Percentiles rank a stretch among this genome's conserved stretches.
Conservation (phyloP, 2,797 vertebrate genomes). For the Astyanax mexicanus region DNA sequence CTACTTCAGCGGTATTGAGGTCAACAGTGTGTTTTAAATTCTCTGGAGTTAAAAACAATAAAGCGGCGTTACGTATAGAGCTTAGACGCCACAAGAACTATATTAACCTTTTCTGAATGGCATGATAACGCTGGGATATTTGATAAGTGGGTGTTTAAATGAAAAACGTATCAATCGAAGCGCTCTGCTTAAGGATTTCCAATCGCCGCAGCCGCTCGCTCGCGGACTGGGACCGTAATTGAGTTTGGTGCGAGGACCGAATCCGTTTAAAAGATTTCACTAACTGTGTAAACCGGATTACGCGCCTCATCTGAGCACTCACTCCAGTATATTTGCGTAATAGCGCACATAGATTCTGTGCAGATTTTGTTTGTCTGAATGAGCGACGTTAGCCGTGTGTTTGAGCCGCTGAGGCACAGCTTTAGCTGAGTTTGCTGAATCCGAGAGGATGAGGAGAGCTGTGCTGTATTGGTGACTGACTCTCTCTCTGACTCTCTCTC, state of each 20-base stretch:
- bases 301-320: slow-evolving; percentile 19
- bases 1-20: slow-evolving; percentile 51
- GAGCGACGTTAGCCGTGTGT: not conserved
- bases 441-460: not conserved
- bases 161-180: slow-evolving; percentile 48
- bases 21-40: slow-evolving; percentile 53
- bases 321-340: slow-evolving; percentile 21
- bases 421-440: not conserved
- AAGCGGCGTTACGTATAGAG: slow-evolving; percentile 43
- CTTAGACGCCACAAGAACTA: slow-evolving; percentile 31
- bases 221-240: slow-evolving; percentile 43
- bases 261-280: slow-evolving; percentile 41
- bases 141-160: slow-evolving; percentile 52
- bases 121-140: slow-evolving; percentile 52
- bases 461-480: not conserved
- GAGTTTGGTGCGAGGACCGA: slow-evolving; percentile 36
- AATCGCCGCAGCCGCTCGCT: slow-evolving; percentile 29
- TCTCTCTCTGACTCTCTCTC: too few species aligned
- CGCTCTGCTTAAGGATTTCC: slow-evolving; percentile 36
- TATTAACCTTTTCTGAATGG: slow-evolving; percentile 52
- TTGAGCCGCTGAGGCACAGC: not conserved
- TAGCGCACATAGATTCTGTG: slow-evolving; percentile 32
- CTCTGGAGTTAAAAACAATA: slow-evolving; percentile 46
- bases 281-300: slow-evolving; percentile 48
- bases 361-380: slow-evolving; percentile 5